Evolutionary conservation across 2,113 vertebrate genomes (phyloP).

Genomic region (Hydrochoerus hydrochaeris): DNA sequence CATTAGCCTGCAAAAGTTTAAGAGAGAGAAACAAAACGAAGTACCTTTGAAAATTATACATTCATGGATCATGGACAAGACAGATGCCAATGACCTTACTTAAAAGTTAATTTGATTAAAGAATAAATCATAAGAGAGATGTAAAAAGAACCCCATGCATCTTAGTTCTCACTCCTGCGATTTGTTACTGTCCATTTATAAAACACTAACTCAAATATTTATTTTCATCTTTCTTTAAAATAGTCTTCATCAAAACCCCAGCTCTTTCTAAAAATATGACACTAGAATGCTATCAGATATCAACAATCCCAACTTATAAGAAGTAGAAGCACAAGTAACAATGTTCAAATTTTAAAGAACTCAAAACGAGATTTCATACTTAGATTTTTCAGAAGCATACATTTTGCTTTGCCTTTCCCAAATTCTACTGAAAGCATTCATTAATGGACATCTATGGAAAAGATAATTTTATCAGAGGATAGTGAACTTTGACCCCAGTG

Average conservation of each 20-base stretch:
- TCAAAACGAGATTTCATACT: background rate
- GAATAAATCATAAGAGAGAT: slow-evolving; percentile 43
- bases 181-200: background rate
- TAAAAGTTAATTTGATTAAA: slow-evolving; percentile 60
- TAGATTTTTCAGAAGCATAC: background rate
- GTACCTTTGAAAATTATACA: slow-evolving; percentile 34
- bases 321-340: background rate
- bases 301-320: slow-evolving; percentile 32
- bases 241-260: slow-evolving; percentile 26
- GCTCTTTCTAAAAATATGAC: slow-evolving; percentile 62
- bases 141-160: background rate
- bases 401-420: slow-evolving; percentile 23
- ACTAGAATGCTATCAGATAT: slow-evolving; percentile 47
- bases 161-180: background rate
- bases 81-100: slow-evolving; percentile 26
- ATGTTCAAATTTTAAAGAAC: slow-evolving; percentile 45
- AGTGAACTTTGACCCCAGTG: slow-evolving; percentile 59
- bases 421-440: slow-evolving; percentile 61
- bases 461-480: slow-evolving; percentile 73
- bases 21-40: slow-evolving; percentile 51
- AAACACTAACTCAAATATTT: slow-evolving; percentile 44
- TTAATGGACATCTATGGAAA: slow-evolving; percentile 67
- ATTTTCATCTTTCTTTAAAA: slow-evolving; percentile 62
- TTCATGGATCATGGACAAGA: slow-evolving; percentile 36
- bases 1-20: slow-evolving; percentile 47